Base-by-base conservation (phyloP, 1,140 invertebrate genomes). In the Lasioglossum baleicum region DNA sequence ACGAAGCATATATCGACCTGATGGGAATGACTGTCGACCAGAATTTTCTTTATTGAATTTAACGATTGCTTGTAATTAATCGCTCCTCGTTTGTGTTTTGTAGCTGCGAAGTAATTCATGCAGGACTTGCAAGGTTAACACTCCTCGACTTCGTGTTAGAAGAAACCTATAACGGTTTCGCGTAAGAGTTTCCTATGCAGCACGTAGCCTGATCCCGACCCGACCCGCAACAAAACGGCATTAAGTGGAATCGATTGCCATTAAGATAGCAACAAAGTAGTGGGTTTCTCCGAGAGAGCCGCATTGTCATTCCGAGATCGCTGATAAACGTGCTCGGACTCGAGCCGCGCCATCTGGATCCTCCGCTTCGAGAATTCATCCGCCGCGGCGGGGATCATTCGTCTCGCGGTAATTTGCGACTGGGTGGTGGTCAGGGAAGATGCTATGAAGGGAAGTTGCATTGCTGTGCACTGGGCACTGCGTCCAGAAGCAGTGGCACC, bases 181-280 rank as follows among this genome's bases (percentile, higher is more conserved):
- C 35, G 35, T 3, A 35, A 35, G 35, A 1, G 35, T 35, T 35
- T 35, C 35, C 35, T 35, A 35, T 35, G 35, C 35, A 5, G 35
- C 35, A 35, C 35, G 35, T 35, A 35, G 35, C 1, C 35, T 35
- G 35, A 35, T 35, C 35, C 35, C 35, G 35, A 35, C 1, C 35
- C 35, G 35, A 35, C 35, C 35, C 35, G 1, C 35, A 35, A 35
- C 69, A 31, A 60, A 44, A 20, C 17, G 69, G 26, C 69, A 22
- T 53, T 60, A 60, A 71, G 26, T 7, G 71, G 40, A 35, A 64
- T 73, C 31, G 73, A 75, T 75, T 61, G 63, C 51, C 48, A 73
- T 73, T 63, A 48, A 73, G 71, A 73, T 73, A 64, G 42, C 71
- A 6, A 63, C 20, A 64, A 48, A 35, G 42, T 44, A 4, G 22